A percentile compares a stretch with the other conserved stretches of the same genome.
These are phyloP conservation scores for Coptodon rendalli DNA, from an alignment of 2,113 vertebrate genomes.

Conservation along the genomic window DNA sequence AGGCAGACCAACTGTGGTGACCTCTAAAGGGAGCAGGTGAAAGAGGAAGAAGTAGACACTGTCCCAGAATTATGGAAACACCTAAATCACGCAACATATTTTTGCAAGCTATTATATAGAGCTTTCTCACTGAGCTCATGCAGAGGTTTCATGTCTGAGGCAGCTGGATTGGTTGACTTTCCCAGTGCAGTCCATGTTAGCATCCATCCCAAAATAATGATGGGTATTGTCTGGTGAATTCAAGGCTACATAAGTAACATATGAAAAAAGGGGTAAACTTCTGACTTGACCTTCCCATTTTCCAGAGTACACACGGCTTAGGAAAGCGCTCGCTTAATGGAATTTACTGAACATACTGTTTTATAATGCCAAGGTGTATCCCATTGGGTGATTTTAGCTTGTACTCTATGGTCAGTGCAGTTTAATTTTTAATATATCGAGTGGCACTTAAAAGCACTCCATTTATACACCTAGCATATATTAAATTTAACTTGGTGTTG, in stretches of 20 bases:
- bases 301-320: not conserved
- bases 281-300: not conserved
- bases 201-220: not conserved
- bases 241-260: not conserved
- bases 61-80: not conserved
- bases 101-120: not conserved
- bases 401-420: not conserved
- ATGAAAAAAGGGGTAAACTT: not conserved
- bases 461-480: conserved; percentile 17
- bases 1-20: not conserved
- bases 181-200: not conserved
- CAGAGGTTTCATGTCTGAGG: not conserved
- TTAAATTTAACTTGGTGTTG: not conserved
- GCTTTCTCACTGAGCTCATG: not conserved
- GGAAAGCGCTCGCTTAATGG: not conserved
- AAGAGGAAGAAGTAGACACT: not conserved
- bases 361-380: not conserved
- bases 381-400: not conserved
- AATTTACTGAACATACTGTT: not conserved
- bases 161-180: not conserved
- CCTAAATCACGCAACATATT: not conserved
- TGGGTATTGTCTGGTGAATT: not conserved
- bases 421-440: not conserved
- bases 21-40: not conserved
- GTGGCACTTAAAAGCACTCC: not conserved